Evolutionary conservation across 1,140 invertebrate genomes (phyloP), one percentile per base, ranked within the genome.

Genomic region (Bathynomus jamesi): DNA sequence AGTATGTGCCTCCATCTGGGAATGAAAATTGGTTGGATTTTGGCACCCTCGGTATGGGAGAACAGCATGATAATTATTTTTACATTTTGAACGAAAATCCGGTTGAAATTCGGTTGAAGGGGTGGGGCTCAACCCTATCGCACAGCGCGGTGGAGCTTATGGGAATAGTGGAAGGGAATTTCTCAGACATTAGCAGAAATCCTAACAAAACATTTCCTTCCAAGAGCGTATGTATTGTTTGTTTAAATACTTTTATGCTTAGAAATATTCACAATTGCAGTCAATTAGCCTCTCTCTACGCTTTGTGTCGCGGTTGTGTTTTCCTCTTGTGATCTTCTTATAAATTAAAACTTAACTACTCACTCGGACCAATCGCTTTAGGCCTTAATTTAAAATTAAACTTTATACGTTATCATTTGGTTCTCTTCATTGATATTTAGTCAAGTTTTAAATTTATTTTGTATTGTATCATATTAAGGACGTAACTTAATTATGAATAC

Each of bases 31-130:
- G 61, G 72, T 53, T 92, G 76, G 88, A 92, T 82, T 88, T 92
- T 81, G 91, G 91, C 13, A 86, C 88, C 11, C 83, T 92, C n/a
- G 87, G 89, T 40, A 86, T 88, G 69, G 86, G 86, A 8, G 87
- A 88, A 40, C 84, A 85, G 66, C 87, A 88, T 73, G 86, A 88
- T 75, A 85, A 89, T 31, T 85, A 87, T 75, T 90, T 92, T 82
- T 87, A 88, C 28, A 78, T 92, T n/a, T 83, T 88, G 70, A 92
- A 92, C 82, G 85, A 88, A 74, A 92, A 92, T 82, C 91, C 90
- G 21, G 86, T 92, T 25, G 85, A 86, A 78, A 85, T 92, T 72
- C 85, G 86, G 72, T 80, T 91, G 25, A 85, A 85, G 75, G 85
- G 86, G 24, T 89, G 89, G 84, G 85, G 86, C 46, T 86, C 88